phyloP scores from a whole-genome alignment of 2,113 vertebrate species.

The Grammomys surdaster region DNA sequence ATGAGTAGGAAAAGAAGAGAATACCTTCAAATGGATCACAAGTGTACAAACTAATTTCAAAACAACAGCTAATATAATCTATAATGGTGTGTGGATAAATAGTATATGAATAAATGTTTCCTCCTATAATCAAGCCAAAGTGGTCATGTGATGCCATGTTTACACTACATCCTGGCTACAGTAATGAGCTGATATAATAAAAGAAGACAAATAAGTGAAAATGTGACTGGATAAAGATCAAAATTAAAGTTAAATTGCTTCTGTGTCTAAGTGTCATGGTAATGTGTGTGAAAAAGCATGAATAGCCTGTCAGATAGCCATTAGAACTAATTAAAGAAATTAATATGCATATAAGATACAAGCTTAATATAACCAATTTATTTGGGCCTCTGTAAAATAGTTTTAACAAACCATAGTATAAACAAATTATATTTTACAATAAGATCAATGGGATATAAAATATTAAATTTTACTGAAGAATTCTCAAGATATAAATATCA shows the following conservation, averaged over 20 bases:
- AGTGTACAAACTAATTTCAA: neutral
- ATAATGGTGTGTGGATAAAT: neutral
- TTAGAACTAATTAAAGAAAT: neutral
- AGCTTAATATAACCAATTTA: neutral
- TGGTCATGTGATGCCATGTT: neutral
- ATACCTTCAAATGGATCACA: neutral
- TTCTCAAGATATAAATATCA: neutral
- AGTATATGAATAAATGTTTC: neutral
- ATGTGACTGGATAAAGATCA: neutral
- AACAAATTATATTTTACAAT: neutral
- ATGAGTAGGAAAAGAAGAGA: neutral
- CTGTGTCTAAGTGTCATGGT: neutral
- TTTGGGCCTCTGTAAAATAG: neutral
- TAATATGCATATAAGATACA: neutral
- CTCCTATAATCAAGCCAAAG: neutral
- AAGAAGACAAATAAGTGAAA: neutral
- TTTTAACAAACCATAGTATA: neutral
- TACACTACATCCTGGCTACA: neutral
- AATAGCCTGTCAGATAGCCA: too few relatives aligned
- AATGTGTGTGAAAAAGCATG: neutral
- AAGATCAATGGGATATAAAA: too few relatives aligned
- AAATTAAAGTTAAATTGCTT: neutral
- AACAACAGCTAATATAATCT: neutral
- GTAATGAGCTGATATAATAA: neutral
- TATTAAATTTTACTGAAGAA: neutral